phyloP scores from a whole-genome alignment of 2,888 invertebrate species.

The Empis stercorea region DNA sequence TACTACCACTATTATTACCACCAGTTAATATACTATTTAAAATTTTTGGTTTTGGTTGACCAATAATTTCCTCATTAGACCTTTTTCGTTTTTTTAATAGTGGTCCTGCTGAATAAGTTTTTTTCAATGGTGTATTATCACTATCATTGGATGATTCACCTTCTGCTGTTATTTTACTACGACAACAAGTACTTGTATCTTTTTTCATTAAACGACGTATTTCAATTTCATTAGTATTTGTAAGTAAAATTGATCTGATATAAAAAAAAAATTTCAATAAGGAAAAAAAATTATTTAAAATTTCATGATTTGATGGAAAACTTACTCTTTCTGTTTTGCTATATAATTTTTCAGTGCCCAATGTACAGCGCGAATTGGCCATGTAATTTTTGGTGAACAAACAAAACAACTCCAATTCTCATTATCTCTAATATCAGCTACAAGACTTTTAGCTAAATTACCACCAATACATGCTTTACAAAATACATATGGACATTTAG shows the following conservation, averaged over 20 bases:
- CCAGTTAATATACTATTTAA: too few species aligned
- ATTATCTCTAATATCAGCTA: slow-evolving; percentile 57
- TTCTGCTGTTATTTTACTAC: slow-evolving; percentile 20
- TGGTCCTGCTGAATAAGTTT: background rate
- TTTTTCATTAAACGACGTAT: slow-evolving; percentile 20
- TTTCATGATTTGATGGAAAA: too few species aligned
- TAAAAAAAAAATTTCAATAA: background rate
- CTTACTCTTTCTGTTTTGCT: slow-evolving; percentile 40
- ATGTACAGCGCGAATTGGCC: slow-evolving; percentile 52
- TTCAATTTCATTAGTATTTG: slow-evolving; percentile 24
- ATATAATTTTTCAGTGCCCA: slow-evolving; percentile 60
- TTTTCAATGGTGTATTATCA: slow-evolving; percentile 23
- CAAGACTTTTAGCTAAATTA: slow-evolving; percentile 52
- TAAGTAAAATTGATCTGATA: slow-evolving; percentile 20
- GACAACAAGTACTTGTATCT: slow-evolving; percentile 30
- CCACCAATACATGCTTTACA: slow-evolving; percentile 66
- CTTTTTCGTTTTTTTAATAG: slow-evolving; percentile 1
- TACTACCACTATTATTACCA: too few species aligned
- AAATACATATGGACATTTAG: slow-evolving; percentile 59
- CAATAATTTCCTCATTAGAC: background rate
- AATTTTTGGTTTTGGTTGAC: too few species aligned
- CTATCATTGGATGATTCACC: slow-evolving; percentile 18
- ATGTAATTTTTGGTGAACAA: slow-evolving; percentile 53
- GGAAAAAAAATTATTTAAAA: too few species aligned
- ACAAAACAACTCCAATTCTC: slow-evolving; percentile 73